Conservation (phyloP, 2,113 vertebrate genomes). For the Micronycteris hirsuta region DNA sequence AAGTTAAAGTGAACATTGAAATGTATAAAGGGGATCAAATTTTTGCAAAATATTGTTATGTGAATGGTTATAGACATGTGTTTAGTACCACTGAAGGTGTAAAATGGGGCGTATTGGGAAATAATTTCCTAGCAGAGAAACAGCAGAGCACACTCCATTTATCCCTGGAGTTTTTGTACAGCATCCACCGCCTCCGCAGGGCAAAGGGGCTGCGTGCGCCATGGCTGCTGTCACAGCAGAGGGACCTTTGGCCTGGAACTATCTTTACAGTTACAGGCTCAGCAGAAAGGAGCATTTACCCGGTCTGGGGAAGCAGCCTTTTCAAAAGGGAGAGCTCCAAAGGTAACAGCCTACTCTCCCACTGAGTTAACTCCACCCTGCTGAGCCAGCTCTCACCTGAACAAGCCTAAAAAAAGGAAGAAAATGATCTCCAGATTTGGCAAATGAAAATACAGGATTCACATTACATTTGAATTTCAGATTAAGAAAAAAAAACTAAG, state of each 20-base stretch:
- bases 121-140: background rate
- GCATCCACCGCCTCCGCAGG: rapidly evolving
- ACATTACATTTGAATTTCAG: background rate
- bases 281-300: background rate
- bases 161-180: background rate
- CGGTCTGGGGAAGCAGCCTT: background rate
- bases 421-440: background rate
- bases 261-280: background rate
- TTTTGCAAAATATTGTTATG: background rate
- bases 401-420: background rate
- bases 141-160: background rate
- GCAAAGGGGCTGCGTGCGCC: background rate
- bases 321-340: background rate
- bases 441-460: background rate
- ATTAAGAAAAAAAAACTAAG: background rate
- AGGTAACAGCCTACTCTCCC: background rate
- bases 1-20: background rate
- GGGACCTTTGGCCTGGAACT: background rate
- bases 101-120: background rate
- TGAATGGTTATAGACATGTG: background rate
- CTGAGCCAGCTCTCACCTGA: background rate
- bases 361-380: background rate
- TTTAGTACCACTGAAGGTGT: background rate
- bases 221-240: background rate
- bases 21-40: background rate